Base-by-base conservation (phyloP, 1,140 invertebrate genomes). In the Panulirus ornatus region DNA sequence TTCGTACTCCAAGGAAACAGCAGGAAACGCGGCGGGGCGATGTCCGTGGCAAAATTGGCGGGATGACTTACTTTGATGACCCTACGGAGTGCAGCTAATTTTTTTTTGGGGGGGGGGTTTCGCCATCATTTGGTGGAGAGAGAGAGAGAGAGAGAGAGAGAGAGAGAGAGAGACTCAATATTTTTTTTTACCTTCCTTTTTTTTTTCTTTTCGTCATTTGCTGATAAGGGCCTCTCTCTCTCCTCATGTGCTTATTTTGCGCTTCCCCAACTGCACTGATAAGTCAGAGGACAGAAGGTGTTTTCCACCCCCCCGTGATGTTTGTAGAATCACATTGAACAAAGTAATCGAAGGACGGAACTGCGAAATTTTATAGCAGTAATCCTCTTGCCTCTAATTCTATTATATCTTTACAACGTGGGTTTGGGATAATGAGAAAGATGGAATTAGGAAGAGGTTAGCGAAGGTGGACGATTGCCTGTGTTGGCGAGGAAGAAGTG, bases 21-120 rank as follows among this genome's bases (percentile, higher is more conserved):
- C 79, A 79, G 44, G n/a, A n/a, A n/a, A n/a, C n/a, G n/a, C n/a
- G n/a, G n/a, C n/a, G n/a, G n/a, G 63, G 70, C 58, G 66, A 89
- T 83, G 87, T 51, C 76, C 71, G 58, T 27, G 79, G 70, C 36
- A 51, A 75, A 89, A 89, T 89, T 83, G 70, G 87, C 27, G 30
- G 78, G 87, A 89, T 89, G 87, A 89, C 79, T 82, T 75, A 51
- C 70, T 58, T 66, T 79, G 73, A 87, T 87, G 73, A 78, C 51
- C 75, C 76, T 51, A 47, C 79, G 73, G 63, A 81, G 40, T 75
- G 44, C 47, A 44, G 83, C 83, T 85, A 85, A 85, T 85, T 71
- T 73, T 51, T 73, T n/a, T n/a, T n/a, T n/a, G n/a, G n/a, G n/a
- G n/a, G n/a, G 83, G 11, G 83, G 66, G 63, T 73, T 51, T 36